Conservation (phyloP, 2,888 invertebrate species). For the Baccha elongata region DNA sequence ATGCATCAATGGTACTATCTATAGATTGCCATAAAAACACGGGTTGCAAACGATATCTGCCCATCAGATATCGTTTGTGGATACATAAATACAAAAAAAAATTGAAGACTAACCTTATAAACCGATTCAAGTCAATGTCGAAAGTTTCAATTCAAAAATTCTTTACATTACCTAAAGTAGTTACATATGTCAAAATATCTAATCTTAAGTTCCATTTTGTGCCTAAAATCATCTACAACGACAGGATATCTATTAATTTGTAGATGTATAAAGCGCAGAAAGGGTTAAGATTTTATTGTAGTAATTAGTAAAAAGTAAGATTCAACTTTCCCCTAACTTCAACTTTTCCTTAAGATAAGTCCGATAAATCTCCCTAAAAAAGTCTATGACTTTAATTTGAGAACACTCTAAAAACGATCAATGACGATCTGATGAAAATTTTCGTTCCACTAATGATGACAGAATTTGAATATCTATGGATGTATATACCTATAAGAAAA, state of each 20-base stretch:
- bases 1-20: no score
- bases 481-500: no score
- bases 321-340: no score
- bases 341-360: slow-evolving; percentile 34
- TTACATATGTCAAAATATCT: no score
- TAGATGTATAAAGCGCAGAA: slow-evolving; percentile 31
- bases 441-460: slow-evolving; percentile 63
- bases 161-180: no score
- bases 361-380: slow-evolving; percentile 18
- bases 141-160: slow-evolving; percentile 31
- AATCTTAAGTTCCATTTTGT: no score
- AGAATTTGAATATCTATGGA: slow-evolving; percentile 53
- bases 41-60: no score
- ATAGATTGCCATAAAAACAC: no score
- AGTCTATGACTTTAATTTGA: slow-evolving; percentile 47
- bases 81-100: no score
- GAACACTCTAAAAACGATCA: not conserved
- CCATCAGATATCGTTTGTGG: no score
- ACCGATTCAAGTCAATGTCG: slow-evolving; percentile 3
- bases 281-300: slow-evolving; percentile 15
- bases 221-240: slow-evolving; percentile 35
- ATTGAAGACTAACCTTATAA: no score
- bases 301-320: no score
- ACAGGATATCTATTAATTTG: slow-evolving; percentile 61
- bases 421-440: slow-evolving; percentile 49